phyloP scores from a whole-genome alignment of 2,888 invertebrate species.

The Dasysyrphus albostriatus region DNA sequence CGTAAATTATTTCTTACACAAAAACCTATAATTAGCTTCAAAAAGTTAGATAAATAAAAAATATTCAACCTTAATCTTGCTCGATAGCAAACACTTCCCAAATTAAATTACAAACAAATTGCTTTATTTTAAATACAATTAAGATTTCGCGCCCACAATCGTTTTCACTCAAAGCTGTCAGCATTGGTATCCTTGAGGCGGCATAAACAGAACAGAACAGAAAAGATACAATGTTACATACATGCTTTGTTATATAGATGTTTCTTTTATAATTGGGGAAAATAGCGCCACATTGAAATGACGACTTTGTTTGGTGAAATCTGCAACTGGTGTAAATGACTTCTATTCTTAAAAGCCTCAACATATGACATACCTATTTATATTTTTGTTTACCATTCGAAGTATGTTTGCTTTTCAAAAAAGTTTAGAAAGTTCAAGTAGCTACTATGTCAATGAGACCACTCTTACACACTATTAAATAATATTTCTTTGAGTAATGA shows the following conservation, averaged over 20 bases:
- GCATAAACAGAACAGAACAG: background rate
- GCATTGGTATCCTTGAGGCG: background rate
- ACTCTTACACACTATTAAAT: background rate
- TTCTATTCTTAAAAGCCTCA: background rate
- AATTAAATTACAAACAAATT: constrained; percentile 16
- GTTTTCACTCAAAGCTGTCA: background rate
- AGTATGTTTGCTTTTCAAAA: background rate
- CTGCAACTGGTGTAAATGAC: background rate
- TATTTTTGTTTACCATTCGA: background rate
- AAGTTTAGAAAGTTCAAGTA: background rate
- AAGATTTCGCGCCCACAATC: constrained; percentile 8
- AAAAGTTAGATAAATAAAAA: background rate
- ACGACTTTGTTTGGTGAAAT: background rate
- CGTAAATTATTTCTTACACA: background rate
- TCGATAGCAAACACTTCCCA: background rate
- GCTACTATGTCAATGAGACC: background rate
- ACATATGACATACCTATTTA: background rate
- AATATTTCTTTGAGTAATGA: background rate
- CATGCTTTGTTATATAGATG: background rate
- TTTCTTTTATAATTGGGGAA: background rate
- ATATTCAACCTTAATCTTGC: background rate
- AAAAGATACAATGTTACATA: too few species aligned
- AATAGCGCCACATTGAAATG: background rate
- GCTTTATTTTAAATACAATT: constrained; percentile 2
- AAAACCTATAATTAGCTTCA: background rate